Evolutionary conservation across 1,140 invertebrate genomes (phyloP), one percentile per base, ranked within the genome.

Genomic region (Teleopsis dalmanni): DNA sequence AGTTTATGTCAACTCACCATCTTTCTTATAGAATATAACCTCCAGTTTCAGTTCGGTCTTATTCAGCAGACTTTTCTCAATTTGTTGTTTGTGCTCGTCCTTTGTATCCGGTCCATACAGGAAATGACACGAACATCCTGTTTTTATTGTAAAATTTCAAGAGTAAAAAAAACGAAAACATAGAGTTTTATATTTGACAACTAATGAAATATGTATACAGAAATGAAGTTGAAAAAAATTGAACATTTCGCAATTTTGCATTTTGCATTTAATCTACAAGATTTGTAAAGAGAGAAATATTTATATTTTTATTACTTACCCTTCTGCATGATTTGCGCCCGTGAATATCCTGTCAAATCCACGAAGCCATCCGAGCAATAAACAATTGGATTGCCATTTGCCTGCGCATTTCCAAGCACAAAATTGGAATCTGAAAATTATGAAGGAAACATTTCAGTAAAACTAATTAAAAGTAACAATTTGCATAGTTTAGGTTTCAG

Each of bases 281-380:
- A 16, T 21, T 16, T 25, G 5, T 25, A 23, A 10, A 4, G 10
- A 29, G 21, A 43, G 8, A 11, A 7, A 27, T 31, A 18, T 43
- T 5, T 13, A 11, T 5, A 10, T 22, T 6, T 29, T 40, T 23
- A 21, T 0, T 9, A 23, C 29, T 53, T 65, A 71, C 68, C 87
- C 70, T 95, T 95, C 73, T 95, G 92, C 91, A 94, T 94, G 72
- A 95, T 93, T 76, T 96, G 91, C 31, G 92, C 92, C 53, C 94
- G 80, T 50, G 88, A 80, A 75, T 85, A 95, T 51, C 92, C 92
- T 48, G 92, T 95, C 75, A 97, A 82, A 75, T 96, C 93, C 72
- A 91, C 95, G 78, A 97, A 97, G 42, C 93, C 94, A 81, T 97
- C 93, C 4, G 91, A 95, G 75, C 94, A 97, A 75, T 97, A 97